A percentile compares a stretch with the other conserved stretches of the same genome.
phyloP scores from a whole-genome alignment of 2,113 vertebrate genomes.

The Ptilonorhynchus violaceus region DNA sequence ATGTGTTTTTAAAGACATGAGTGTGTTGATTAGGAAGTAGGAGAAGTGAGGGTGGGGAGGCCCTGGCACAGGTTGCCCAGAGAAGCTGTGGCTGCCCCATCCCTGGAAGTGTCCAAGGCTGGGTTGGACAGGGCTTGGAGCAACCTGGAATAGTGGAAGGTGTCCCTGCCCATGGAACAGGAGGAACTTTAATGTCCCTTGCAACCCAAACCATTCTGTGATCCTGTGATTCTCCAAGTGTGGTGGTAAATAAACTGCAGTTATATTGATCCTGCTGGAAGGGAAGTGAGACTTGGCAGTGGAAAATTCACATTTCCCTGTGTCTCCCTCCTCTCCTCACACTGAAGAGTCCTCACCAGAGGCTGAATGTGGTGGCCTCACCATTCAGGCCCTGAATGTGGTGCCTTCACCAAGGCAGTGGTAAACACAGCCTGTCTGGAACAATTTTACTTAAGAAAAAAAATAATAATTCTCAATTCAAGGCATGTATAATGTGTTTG shows the following conservation, averaged over 20 bases:
- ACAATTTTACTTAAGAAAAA: neutral
- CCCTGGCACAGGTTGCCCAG: neutral
- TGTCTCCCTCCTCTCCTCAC: neutral
- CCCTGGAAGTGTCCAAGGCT: neutral
- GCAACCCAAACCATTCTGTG: neutral
- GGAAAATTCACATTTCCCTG: neutral
- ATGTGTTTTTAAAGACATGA: neutral
- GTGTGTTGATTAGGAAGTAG: neutral
- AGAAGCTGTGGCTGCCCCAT: neutral
- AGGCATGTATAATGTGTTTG: neutral
- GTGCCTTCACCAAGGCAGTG: neutral
- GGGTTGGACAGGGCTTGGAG: accelerated
- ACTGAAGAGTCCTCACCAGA: accelerated
- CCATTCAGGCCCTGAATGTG: neutral
- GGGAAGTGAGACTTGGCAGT: neutral
- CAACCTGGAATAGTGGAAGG: accelerated
- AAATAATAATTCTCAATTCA: neutral
- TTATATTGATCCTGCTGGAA: neutral
- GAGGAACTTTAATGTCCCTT: accelerated
- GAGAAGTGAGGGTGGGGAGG: neutral
- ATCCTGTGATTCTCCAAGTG: neutral
- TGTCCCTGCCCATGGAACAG: neutral
- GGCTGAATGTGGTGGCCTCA: accelerated
- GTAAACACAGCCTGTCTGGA: neutral
- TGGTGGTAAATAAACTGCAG: neutral